Conservation (phyloP, 2,113 vertebrate genomes). For the Chiloscyllium plagiosum region DNA sequence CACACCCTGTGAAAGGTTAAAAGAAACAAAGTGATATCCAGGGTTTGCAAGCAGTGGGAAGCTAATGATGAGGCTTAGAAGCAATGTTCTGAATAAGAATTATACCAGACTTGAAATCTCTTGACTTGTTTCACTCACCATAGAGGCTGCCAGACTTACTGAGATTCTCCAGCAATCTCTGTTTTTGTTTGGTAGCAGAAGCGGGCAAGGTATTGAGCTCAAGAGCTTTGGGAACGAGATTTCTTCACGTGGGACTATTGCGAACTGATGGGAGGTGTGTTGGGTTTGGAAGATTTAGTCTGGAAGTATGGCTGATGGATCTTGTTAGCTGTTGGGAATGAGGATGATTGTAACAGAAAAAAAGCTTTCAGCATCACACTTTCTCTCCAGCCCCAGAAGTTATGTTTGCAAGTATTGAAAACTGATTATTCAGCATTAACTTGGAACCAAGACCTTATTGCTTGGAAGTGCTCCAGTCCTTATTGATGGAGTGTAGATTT, state of each 20-base stretch:
- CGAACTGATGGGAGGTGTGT: neutral
- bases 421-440: neutral
- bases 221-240: neutral
- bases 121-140: too few relatives aligned
- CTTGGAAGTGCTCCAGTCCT: neutral
- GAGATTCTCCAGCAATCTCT: too few relatives aligned
- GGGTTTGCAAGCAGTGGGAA: neutral
- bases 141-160: too few relatives aligned
- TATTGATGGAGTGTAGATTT: neutral
- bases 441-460: neutral
- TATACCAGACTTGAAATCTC: too few relatives aligned
- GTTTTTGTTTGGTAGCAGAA: neutral
- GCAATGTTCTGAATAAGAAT: too few relatives aligned
- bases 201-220: neutral
- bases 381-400: neutral
- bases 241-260: neutral
- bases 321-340: neutral
- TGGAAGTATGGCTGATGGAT: neutral
- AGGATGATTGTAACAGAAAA: neutral
- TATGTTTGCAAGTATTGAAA: neutral
- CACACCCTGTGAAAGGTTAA: too few relatives aligned
- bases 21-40: too few relatives aligned
- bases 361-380: neutral
- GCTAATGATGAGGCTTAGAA: too few relatives aligned
- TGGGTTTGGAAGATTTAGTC: neutral